Base-by-base conservation (phyloP, 2,888 invertebrate genomes). In the Lomographa bimaculata region DNA sequence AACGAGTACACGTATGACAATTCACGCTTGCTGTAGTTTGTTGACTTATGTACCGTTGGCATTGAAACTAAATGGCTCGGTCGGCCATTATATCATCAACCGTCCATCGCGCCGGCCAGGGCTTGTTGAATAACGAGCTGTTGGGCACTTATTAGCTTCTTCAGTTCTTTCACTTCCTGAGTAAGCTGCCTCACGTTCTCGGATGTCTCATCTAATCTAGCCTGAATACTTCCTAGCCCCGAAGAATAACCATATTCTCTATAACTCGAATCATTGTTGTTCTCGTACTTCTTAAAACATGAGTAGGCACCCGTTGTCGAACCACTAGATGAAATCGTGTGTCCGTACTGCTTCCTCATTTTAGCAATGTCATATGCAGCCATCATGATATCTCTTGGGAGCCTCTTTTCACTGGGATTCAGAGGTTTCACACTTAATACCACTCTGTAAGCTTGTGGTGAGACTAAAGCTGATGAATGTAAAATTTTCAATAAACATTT, bases 401-500 rank as follows among this genome's bases (percentile, higher is more conserved):
- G 79, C 24, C 96, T 90, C 64, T 94, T 95, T 66, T 96, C 96
- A 49, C 95, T 92, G 0, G 95, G 96, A 81, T 96, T 96, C 34
- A 96, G 78, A 0, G 96, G 96, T 70, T 95, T 94, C 0, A 96
- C 96, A 55, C 95, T 95, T 17, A 96, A 71, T 0, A 96, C 96
- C 0, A 95, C 95, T 51, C 95, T 86, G 59, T 96, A 94, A 0
- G 95, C 95, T 58, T 95, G 94, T 0, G 96, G 96, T 0, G 96
- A 93, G 0, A 96, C 94, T 27, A 95, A 75, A 0, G 95, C 94
- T 0, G 95, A 94, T 65, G 94, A 94, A 64, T 95, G 94, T 5
- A 96, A 71, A 21, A 95, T 82, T 78, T 94, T 94, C 40, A 94
- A 79, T 5, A 96, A 64, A 76, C 94, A 94, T 60, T 93, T 92